Evolutionary conservation across 1,140 invertebrate species (phyloP).

Genomic region (Drosophila paulistorum): DNA sequence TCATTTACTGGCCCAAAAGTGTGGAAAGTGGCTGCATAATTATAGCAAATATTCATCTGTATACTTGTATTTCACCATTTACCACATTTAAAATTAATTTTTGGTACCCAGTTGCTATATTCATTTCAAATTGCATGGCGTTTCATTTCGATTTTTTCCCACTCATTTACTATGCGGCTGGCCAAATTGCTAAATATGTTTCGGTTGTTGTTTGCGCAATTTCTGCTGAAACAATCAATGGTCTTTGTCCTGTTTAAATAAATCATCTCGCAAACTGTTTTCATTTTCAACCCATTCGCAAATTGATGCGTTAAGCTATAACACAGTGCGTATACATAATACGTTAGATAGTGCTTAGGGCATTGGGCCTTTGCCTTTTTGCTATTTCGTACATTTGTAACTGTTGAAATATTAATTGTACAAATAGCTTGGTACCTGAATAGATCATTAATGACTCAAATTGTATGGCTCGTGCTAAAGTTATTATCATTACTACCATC

Average conservation of each 20-base stretch:
- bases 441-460: too few relatives aligned
- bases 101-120: neutral
- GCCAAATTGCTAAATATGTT: constrained; percentile 7
- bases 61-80: neutral
- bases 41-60: neutral
- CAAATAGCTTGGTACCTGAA: constrained; percentile 3
- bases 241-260: constrained; percentile 42
- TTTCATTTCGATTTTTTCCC: neutral
- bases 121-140: neutral
- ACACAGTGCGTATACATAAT: constrained; percentile 54
- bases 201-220: constrained; percentile 1
- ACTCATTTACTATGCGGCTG: constrained; percentile 3
- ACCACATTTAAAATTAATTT: constrained; percentile 9
- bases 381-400: constrained; percentile 1
- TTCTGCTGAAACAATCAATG: constrained; percentile 4
- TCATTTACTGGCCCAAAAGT: neutral
- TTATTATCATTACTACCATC: too few relatives aligned
- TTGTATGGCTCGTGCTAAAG: too few relatives aligned
- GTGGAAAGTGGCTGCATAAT: neutral
- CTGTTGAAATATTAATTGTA: constrained; percentile 14
- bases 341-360: neutral
- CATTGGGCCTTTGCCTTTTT: constrained; percentile 5
- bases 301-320: constrained; percentile 51
- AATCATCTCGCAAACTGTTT: constrained; percentile 32
- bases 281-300: constrained; percentile 38